phyloP scores from a whole-genome alignment of 2,888 invertebrate genomes.

The Lymantria dispar region DNA sequence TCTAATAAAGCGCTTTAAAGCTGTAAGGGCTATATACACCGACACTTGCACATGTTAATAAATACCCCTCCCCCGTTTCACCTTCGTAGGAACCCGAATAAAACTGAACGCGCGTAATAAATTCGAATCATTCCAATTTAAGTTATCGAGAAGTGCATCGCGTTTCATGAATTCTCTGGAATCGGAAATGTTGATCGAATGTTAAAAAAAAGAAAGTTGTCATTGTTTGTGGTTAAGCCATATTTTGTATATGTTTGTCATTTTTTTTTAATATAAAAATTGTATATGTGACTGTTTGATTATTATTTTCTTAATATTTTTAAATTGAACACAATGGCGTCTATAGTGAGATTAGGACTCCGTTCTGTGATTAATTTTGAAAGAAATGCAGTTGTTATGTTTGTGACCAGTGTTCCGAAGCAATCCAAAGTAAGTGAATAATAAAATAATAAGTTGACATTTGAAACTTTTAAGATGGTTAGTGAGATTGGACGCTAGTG shows the following conservation, averaged over 20 bases:
- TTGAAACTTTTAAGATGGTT: no score
- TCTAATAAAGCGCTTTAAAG: slow-evolving; percentile 1
- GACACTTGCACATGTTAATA: slow-evolving; percentile 32
- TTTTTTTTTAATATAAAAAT: background rate
- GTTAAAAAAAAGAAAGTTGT: slow-evolving; percentile 13
- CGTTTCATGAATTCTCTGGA: slow-evolving; percentile 18
- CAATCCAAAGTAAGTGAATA: slow-evolving; percentile 60
- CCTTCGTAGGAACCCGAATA: slow-evolving; percentile 42
- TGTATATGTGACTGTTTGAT: background rate
- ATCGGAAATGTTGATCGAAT: slow-evolving; percentile 3
- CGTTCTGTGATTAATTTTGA: slow-evolving; percentile 60
- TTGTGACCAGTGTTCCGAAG: slow-evolving; percentile 53
- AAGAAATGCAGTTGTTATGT: slow-evolving; percentile 56
- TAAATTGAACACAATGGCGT: slow-evolving; percentile 63
- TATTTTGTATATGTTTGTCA: background rate
- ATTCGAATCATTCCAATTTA: slow-evolving; percentile 51
- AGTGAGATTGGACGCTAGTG: no score
- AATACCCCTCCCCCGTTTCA: slow-evolving; percentile 44
- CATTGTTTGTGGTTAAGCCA: background rate
- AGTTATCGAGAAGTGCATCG: slow-evolving; percentile 28
- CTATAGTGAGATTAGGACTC: slow-evolving; percentile 66
- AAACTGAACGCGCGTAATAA: slow-evolving; percentile 55
- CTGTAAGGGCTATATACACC: slow-evolving; percentile 9
- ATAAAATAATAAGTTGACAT: background rate
- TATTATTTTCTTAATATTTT: slow-evolving; percentile 7